Evolutionary conservation across 92 coral and sea anemone species (phyloP).

Genomic region (Isaurus tuberculatus): DNA sequence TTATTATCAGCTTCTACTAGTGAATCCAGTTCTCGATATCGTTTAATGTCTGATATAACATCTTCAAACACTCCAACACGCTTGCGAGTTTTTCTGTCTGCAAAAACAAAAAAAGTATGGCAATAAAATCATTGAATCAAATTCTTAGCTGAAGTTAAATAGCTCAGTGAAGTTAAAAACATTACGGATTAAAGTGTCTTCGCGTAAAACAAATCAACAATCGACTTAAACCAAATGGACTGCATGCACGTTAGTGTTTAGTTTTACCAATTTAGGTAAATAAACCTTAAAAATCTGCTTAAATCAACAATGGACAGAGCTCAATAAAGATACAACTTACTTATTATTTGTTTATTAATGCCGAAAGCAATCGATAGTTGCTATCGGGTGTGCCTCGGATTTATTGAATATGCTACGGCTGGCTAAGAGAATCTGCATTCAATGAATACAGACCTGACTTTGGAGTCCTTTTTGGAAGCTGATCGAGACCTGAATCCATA

Average conservation of each 20-base stretch:
- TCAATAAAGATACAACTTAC: too few relatives aligned
- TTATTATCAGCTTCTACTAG: conserved; percentile 3
- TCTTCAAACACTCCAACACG: conserved; percentile 45
- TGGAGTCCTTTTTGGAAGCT: conserved; percentile 31
- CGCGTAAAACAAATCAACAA: not conserved
- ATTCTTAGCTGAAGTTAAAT: not conserved
- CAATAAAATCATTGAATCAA: too few relatives aligned
- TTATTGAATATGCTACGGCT: too few relatives aligned
- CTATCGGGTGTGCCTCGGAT: too few relatives aligned
- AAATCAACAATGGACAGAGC: too few relatives aligned
- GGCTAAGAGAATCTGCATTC: not conserved
- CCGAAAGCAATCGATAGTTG: too few relatives aligned
- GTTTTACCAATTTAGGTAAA: too few relatives aligned
- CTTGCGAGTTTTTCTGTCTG: conserved; percentile 45
- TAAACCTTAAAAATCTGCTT: too few relatives aligned
- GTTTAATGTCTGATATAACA: conserved; percentile 41
- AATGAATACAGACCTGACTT: conserved; percentile 27
- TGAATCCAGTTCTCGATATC: conserved; percentile 36
- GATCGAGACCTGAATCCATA: conserved; percentile 14
- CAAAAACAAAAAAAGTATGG: not conserved
- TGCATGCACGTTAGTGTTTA: too few relatives aligned
- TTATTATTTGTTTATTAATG: too few relatives aligned
- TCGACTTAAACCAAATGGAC: too few relatives aligned
- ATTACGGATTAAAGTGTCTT: not conserved
- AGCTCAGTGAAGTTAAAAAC: not conserved